Evolutionary conservation across 2,113 vertebrate species (phyloP).

Genomic region (Caranx ignobilis): DNA sequence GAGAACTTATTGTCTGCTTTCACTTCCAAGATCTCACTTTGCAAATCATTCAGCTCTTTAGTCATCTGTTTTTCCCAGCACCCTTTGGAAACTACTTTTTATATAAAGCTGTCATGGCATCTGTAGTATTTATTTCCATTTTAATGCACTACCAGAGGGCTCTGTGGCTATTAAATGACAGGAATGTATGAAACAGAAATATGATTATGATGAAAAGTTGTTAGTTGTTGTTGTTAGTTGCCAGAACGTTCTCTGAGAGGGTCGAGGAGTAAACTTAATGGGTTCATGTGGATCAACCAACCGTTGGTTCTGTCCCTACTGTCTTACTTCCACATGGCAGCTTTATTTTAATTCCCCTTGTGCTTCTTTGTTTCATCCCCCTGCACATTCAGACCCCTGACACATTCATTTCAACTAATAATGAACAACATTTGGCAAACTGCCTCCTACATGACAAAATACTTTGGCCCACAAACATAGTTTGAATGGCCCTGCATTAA

Average conservation of each 20-base stretch:
- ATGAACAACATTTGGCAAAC: no score
- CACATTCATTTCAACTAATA: no score
- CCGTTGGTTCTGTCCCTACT: neutral
- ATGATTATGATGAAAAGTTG: neutral
- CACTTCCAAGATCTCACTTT: constrained; percentile 25
- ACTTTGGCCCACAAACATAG: no score
- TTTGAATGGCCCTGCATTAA: no score
- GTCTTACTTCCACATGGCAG: neutral
- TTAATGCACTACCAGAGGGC: neutral
- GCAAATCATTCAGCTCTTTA: constrained; percentile 22
- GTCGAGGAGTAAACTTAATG: neutral
- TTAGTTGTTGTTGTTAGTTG: no score
- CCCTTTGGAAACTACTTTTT: constrained; percentile 5
- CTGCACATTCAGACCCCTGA: no score
- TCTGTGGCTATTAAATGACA: neutral
- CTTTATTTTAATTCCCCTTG: neutral
- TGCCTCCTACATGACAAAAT: no score
- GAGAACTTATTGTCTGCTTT: constrained; percentile 26
- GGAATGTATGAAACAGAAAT: neutral
- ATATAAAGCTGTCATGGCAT: neutral
- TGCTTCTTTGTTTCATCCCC: no score
- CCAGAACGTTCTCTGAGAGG: neutral
- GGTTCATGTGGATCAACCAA: neutral
- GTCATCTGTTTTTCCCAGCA: neutral
- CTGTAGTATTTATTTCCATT: neutral